Evolutionary conservation across 2,888 invertebrate species (phyloP).

Genomic region (Tetragonula carbonaria): DNA sequence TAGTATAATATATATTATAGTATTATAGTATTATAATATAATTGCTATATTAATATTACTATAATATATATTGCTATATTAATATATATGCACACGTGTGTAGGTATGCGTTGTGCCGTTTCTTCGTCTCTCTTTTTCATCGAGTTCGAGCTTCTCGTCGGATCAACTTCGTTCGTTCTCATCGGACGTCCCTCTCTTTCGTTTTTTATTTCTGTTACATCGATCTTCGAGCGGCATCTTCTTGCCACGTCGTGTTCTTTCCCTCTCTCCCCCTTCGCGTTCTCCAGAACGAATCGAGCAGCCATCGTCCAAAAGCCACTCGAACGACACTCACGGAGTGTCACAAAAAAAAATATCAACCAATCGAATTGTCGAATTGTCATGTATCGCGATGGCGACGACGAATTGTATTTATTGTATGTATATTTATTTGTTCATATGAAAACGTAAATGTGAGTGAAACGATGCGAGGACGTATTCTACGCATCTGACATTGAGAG

Average conservation of each 20-base stretch:
- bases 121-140: constrained; percentile 4
- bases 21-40: too few relatives aligned
- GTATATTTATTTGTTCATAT: too few relatives aligned
- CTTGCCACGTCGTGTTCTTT: constrained; percentile 22
- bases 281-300: neutral
- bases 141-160: neutral
- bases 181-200: constrained; percentile 1
- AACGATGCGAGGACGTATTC: too few relatives aligned
- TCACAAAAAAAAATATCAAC: constrained; percentile 14
- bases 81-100: neutral
- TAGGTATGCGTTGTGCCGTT: constrained; percentile 3
- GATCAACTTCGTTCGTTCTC: neutral
- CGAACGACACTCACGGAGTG: constrained; percentile 5
- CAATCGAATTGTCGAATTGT: neutral
- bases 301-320: constrained; percentile 39
- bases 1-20: too few relatives aligned
- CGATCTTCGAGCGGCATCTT: constrained; percentile 36
- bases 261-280: neutral
- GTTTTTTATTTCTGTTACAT: constrained; percentile 28
- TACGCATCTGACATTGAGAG: too few relatives aligned
- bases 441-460: too few relatives aligned
- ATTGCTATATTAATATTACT: too few relatives aligned
- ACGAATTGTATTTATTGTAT: too few relatives aligned
- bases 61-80: neutral
- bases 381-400: neutral